Evolutionary conservation across 2,113 vertebrate species (phyloP), one percentile per base, ranked within the genome.

Genomic region (Planiliza haematocheilus): DNA sequence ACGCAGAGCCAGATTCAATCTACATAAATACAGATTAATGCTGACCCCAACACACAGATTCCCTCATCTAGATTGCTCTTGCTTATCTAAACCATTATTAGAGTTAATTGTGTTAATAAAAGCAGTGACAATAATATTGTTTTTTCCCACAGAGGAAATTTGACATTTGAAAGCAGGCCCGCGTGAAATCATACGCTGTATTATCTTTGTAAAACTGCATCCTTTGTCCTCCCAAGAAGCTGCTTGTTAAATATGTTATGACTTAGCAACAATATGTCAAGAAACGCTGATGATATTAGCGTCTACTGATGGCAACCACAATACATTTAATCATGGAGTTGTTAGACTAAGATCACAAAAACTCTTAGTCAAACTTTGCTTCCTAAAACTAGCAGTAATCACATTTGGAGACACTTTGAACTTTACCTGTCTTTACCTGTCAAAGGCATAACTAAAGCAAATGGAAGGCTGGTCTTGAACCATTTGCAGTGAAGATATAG

Each of bases 1-100:
- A 38, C 13, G 18, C 46, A 21, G 36, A 50, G 16, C 4, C 7
- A 10, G 13, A 53, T 46, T 41, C 62, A 62, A 50, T 71, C 39
- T 21, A 52, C 37, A 38, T 7, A 34, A 74, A 69, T 55, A 38
- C 48, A 51, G 34, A 77, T 64, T 46, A 18, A 17, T 18, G 11
- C 30, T 13, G 48, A 55, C 58, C 49, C 24, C 24, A 16, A 21
- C 50, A 24, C 30, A 58, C 41, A 16, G 0, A 9, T 42, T 58
- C 17, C 21, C 18, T 39, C 1, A 30, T 30, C 13, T 37, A 39
- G 30, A 45, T 61, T 9, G 7, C 43, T 57, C 20, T 24, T 34
- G 7, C 5, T 62, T 57, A 57, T 62, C 12, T 7, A 36, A 42
- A n/a, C 12, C 7, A 11, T 17, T 57, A 1, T 41, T 14, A 42